Evolutionary conservation across 2,797 vertebrate species (phyloP).

Genomic region (Squalus acanthias): DNA sequence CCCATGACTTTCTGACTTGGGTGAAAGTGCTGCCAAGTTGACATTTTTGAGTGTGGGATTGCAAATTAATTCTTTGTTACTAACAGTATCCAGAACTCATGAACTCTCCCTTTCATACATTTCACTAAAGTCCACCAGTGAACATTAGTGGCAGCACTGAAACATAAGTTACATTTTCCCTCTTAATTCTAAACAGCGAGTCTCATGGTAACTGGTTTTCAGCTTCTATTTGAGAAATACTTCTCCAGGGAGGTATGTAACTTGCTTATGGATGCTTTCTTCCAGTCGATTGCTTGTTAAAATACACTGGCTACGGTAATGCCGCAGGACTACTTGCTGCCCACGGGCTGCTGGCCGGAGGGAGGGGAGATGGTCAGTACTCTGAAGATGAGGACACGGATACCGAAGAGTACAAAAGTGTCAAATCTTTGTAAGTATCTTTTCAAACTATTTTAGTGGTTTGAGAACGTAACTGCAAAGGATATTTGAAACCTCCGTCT

Average conservation of each 20-base stretch:
- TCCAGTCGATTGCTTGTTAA: slow-evolving; percentile 89
- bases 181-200: not conserved
- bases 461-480: not conserved
- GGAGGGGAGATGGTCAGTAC: slow-evolving; percentile 90
- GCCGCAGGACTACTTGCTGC: slow-evolving; percentile 89
- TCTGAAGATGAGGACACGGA: slow-evolving; percentile 95
- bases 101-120: not conserved
- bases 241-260: not conserved
- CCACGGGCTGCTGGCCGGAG: slow-evolving; percentile 84
- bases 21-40: not conserved
- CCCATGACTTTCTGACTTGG: not conserved
- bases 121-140: not conserved
- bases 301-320: slow-evolving; percentile 97
- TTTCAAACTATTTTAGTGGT: not conserved
- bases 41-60: too few relatives aligned
- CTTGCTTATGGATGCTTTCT: slow-evolving; percentile 21
- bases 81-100: not conserved
- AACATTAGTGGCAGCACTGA: not conserved
- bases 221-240: not conserved
- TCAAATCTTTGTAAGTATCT: slow-evolving; percentile 73
- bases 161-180: not conserved
- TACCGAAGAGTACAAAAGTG: slow-evolving; percentile 94
- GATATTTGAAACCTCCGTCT: not conserved
- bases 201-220: not conserved
- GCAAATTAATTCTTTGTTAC: not conserved